Evolutionary conservation across 1,140 invertebrate species (phyloP), one percentile per base, ranked within the genome.

Genomic region (Campoletis sonorensis): DNA sequence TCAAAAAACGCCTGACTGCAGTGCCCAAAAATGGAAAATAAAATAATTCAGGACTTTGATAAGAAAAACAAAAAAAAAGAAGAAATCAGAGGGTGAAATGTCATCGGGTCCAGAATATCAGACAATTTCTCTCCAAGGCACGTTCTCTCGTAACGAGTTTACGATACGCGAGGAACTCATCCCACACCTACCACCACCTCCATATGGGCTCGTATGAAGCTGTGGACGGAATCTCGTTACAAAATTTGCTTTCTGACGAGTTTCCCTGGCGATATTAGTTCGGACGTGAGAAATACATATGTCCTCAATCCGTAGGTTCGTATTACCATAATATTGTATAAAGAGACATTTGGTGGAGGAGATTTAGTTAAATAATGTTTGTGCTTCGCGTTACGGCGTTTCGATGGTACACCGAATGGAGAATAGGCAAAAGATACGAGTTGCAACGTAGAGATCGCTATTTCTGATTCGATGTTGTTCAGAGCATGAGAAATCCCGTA

Each of bases 231-330:
- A 49, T 51, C 21, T 73, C 71, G 40, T 73, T 51, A 51, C n/a
- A 73, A 37, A 49, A 51, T 73, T 73, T 73, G 49, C 0, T 49
- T 51, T 26, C 71, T 23, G 71, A 73, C 71, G 71, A 73, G 40
- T 49, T 73, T 73, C 71, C 5, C n/a, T 49, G 37, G n/a, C 18
- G n/a, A 26, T 49, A 49, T 26, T n/a, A 11, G 21, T 73, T 16
- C 40, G 40, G 23, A 33, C 27, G 37, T 73, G 37, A 49, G 13
- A 67, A n/a, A 73, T 15, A 21, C 21, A 51, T 16, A 10, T 13
- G 37, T 51, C n/a, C 40, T 8, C 8, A 45, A 13, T 13, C 13
- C 40, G 40, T 1, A 45, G 5, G 13, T 45, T 10, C 13, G 8
- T 13, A 45, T 11, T 45, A 10, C 8, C 40, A 11, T 45, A 26